A percentile compares a stretch with the other conserved stretches of the same genome.
These are phyloP conservation scores for Gopherus evgoodei DNA, from an alignment of 2,113 vertebrate species.

Conservation along the genomic window DNA sequence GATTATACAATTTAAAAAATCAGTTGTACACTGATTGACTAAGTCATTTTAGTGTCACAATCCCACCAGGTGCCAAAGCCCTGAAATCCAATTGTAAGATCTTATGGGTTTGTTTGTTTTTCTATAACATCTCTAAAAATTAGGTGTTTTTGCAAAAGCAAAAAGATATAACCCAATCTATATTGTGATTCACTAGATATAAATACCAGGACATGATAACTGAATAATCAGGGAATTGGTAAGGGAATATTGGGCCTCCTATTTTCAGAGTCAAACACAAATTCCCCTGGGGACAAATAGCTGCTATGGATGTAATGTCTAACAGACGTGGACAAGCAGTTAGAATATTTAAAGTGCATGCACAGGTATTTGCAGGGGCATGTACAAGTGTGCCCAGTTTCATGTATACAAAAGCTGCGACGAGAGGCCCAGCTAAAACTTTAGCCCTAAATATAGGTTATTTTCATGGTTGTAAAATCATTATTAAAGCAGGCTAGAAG, in stretches of 20 bases:
- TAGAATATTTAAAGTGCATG: not conserved
- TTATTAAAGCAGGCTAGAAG: constrained; percentile 63
- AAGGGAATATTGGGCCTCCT: constrained; percentile 17
- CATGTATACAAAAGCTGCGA: not conserved
- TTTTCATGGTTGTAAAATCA: constrained; percentile 56
- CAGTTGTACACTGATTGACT: constrained; percentile 8
- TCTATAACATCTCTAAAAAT: not conserved
- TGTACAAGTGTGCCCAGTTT: not conserved
- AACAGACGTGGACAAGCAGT: not conserved
- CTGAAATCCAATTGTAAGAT: constrained; percentile 47
- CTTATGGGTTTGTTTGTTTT: not conserved
- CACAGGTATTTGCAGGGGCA: not conserved
- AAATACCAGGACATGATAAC: not conserved
- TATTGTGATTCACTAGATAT: not conserved
- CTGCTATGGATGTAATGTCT: constrained; percentile 13
- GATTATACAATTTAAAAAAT: not conserved
- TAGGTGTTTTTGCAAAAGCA: not conserved
- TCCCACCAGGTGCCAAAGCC: constrained; percentile 46
- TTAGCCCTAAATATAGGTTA: constrained; percentile 63
- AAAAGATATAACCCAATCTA: not conserved
- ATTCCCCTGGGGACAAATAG: not conserved
- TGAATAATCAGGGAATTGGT: not conserved
- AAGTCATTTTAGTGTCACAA: constrained; percentile 28
- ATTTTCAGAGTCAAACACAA: not conserved
- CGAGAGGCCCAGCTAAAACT: not conserved